phyloP scores from a whole-genome alignment of 2,797 vertebrate genomes.

The Ataeniobius toweri region DNA sequence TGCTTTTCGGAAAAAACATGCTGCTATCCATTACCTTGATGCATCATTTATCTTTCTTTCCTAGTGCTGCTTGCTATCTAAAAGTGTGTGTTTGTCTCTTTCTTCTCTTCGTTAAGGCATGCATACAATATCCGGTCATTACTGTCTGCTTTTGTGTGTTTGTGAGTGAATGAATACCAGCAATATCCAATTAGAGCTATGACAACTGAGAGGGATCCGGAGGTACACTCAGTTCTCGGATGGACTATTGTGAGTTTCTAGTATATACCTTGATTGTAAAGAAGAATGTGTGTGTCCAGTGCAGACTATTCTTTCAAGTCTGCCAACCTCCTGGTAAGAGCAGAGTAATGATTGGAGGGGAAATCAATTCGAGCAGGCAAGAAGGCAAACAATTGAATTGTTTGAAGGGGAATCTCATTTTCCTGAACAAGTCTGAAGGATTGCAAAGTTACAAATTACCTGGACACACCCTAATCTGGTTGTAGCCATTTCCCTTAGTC shows the following conservation, averaged over 20 bases:
- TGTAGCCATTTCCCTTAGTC: constrained; percentile 49
- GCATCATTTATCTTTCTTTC: constrained; percentile 6
- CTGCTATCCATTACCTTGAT: constrained; percentile 42
- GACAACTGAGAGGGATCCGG: constrained; percentile 48
- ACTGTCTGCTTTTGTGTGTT: constrained; percentile 20
- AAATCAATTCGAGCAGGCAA: constrained; percentile 64
- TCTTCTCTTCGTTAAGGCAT: constrained; percentile 27
- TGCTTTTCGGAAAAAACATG: constrained; percentile 36
- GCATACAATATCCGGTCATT: constrained; percentile 50
- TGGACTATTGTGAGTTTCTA: constrained; percentile 62
- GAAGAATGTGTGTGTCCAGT: background rate
- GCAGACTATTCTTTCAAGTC: constrained; percentile 22
- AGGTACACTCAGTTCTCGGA: constrained; percentile 50
- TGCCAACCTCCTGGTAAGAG: constrained; percentile 63
- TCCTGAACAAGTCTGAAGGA: constrained; percentile 48
- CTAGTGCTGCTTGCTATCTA: constrained; percentile 6
- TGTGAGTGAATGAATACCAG: constrained; percentile 28
- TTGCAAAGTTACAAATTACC: constrained; percentile 57
- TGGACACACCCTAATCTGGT: constrained; percentile 48
- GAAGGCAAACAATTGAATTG: constrained; percentile 72
- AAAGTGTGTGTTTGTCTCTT: constrained; percentile 7
- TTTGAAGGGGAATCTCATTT: constrained; percentile 72
- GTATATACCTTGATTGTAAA: constrained; percentile 36
- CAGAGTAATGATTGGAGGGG: constrained; percentile 56
- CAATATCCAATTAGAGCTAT: constrained; percentile 55